phyloP scores from a whole-genome alignment of 2,888 invertebrate species.

The Arctia plantaginis region DNA sequence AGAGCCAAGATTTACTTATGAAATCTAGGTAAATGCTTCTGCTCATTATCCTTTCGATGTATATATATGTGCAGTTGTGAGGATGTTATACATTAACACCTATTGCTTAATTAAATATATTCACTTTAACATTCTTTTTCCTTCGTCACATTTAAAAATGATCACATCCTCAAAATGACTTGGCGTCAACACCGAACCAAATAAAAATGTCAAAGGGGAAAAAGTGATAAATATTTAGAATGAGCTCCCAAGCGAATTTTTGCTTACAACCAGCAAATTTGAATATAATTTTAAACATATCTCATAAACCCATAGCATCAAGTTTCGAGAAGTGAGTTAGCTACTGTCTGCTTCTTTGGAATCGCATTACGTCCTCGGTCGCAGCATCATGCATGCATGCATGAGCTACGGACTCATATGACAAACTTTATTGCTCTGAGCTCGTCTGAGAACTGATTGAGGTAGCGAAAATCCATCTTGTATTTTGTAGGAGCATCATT shows the following conservation, averaged over 20 bases:
- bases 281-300: neutral
- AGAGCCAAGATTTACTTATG: too few species aligned
- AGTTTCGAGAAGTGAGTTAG: neutral
- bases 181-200: too few species aligned
- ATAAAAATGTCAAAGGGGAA: too few species aligned
- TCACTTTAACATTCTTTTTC: neutral
- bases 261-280: neutral
- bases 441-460: constrained; percentile 10
- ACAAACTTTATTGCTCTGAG: constrained; percentile 36
- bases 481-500: constrained; percentile 1
- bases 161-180: too few species aligned
- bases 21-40: too few species aligned
- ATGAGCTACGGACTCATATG: constrained; percentile 25
- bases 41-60: too few species aligned
- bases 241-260: neutral
- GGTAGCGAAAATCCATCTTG: neutral
- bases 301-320: neutral
- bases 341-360: constrained; percentile 13
- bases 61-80: too few species aligned
- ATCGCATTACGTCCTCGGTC: constrained; percentile 19
- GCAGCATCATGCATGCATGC: constrained; percentile 33
- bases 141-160: too few species aligned
- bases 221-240: too few species aligned
- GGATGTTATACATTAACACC: too few species aligned
- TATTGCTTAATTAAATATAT: neutral